A percentile compares a stretch with the other conserved stretches of the same genome.
phyloP scores from a whole-genome alignment of 2,797 vertebrate genomes.

The Typhlichthys subterraneus region DNA sequence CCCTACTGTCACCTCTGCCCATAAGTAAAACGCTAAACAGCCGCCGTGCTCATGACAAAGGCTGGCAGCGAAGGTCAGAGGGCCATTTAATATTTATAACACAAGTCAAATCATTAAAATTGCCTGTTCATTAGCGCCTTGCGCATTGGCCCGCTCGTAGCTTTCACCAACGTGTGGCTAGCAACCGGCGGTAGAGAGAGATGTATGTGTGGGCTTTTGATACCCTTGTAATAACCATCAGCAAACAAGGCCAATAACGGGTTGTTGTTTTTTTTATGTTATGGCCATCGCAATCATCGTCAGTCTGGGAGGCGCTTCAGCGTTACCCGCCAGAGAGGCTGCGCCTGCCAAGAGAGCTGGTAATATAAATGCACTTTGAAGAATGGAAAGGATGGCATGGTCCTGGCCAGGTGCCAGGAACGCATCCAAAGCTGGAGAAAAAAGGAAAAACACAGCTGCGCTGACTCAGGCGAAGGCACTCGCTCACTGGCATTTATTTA shows the following conservation, averaged over 20 bases:
- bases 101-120: conserved; percentile 67
- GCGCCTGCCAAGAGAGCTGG: conserved; percentile 70
- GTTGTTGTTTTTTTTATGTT: conserved; percentile 66
- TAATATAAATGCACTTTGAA: conserved; percentile 82
- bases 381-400: conserved; percentile 72
- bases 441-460: conserved; percentile 51
- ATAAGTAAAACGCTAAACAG: conserved; percentile 66
- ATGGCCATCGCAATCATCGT: conserved; percentile 77
- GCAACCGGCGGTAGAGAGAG: conserved; percentile 36
- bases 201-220: conserved; percentile 65
- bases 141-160: conserved; percentile 14
- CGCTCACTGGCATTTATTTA: conserved; percentile 41
- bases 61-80: conserved; percentile 69
- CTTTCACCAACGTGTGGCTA: neutral
- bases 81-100: conserved; percentile 74
- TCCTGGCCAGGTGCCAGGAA: conserved; percentile 72
- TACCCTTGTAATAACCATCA: conserved; percentile 75
- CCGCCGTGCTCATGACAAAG: conserved; percentile 57
- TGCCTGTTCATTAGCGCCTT: conserved; percentile 63
- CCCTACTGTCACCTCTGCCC: conserved; percentile 66
- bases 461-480: conserved; percentile 73
- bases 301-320: conserved; percentile 74
- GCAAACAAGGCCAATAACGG: conserved; percentile 79
- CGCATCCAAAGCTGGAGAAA: conserved; percentile 66
- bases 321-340: conserved; percentile 65